Evolutionary conservation across 2,113 vertebrate genomes (phyloP).

Genomic region (Balaenoptera acutorostrata): DNA sequence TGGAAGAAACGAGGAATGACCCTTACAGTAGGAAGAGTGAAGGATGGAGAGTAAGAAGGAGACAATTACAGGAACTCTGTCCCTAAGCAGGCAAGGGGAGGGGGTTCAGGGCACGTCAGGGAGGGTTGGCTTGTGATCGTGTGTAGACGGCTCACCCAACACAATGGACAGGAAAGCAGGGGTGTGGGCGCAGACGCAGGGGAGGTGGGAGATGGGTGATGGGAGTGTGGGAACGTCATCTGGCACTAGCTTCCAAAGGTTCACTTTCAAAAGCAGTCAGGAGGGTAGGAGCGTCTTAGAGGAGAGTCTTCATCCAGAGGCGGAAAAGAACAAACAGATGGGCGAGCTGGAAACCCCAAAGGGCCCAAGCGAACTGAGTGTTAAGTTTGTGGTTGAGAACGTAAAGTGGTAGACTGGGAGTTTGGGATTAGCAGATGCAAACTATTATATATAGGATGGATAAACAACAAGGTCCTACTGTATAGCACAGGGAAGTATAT

Average conservation of each 20-base stretch:
- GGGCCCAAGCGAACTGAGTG: background rate
- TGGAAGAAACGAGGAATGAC: background rate
- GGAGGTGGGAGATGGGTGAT: fast-evolving
- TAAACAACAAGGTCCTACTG: background rate
- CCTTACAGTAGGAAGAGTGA: background rate
- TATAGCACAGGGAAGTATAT: background rate
- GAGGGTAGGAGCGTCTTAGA: fast-evolving
- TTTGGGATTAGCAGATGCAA: background rate
- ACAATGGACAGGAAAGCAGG: background rate
- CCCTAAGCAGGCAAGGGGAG: background rate
- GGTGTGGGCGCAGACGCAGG: background rate
- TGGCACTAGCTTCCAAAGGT: background rate
- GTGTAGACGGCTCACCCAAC: background rate
- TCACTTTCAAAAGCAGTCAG: background rate
- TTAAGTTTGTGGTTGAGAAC: background rate
- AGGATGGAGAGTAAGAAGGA: background rate
- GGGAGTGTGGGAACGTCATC: background rate
- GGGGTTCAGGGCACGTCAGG: background rate
- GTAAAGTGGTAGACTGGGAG: background rate
- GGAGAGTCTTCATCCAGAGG: background rate
- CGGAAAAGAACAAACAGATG: background rate
- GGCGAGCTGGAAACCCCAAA: background rate
- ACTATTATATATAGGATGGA: background rate
- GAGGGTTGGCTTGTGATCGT: background rate
- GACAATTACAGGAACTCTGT: background rate